Evolutionary conservation across 2,113 vertebrate species (phyloP), one percentile per base, ranked within the genome.

Genomic region (Scortum barcoo): DNA sequence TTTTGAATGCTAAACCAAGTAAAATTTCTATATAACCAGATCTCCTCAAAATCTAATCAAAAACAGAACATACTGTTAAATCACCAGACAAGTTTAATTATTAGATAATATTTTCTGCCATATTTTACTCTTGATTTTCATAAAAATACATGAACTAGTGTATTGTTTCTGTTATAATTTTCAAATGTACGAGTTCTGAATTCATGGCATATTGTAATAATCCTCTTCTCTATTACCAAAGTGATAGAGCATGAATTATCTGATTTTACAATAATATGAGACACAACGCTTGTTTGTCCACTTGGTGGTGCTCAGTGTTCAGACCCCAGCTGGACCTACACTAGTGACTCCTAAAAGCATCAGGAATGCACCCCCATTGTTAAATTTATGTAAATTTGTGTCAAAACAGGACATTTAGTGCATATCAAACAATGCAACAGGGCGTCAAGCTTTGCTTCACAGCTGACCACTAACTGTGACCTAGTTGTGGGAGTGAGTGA

Each of bases 251-350:
- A 58, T 22, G 1, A 7, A 38, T 51, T 36, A 16, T 38, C 1
- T 42, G 20, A n/a, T 54, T n/a, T 3, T 10, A 4, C n/a, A 1
- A 42, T 20, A 30, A 26, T n/a, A 24, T 24, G 40, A 62, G 20
- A 24, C 54, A 81, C 2, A 19, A 44, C 30, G 14, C 13, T 57
- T 30, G 3, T 81, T 84, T 65, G 69, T 70, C 87, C 91, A 83
- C 84, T 86, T 33, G 89, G 54, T 89, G 87, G 83, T 12, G 67
- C 73, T 84, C 60, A 58, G 61, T 50, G 36, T 51, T 76, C 56
- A 84, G 11, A 73, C 61, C 77, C 67, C 17, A 70, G 22, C n/a
- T 22, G 13, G 16, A 28, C 8, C 14, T 3, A 12, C 11, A 56
- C 5, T 5, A 44, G 20, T 54, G 10, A 12, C 19, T n/a, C 46